Conservation (phyloP, 2,888 invertebrate genomes). For the Ichneumoninae sp. region DNA sequence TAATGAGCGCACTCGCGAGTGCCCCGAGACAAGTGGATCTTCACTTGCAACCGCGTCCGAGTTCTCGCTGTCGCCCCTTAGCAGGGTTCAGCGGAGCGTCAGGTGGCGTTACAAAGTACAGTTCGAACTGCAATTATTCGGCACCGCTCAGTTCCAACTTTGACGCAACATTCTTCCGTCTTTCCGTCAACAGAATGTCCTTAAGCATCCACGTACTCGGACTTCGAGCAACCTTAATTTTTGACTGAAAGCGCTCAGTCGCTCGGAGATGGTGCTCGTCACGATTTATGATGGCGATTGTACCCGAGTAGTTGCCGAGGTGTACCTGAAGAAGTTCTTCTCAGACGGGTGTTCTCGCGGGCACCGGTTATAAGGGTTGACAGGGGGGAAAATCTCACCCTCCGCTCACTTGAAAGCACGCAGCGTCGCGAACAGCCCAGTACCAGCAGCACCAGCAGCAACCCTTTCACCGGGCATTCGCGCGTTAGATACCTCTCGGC, state of each 20-base stretch:
- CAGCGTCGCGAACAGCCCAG: conserved; percentile 71
- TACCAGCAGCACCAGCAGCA: conserved; percentile 22
- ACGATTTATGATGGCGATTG: conserved; percentile 70
- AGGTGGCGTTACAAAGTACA: conserved; percentile 42
- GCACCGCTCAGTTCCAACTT: not conserved
- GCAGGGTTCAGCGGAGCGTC: conserved; percentile 62
- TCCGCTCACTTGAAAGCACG: conserved; percentile 65
- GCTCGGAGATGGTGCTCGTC: not conserved
- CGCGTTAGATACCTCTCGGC: conserved; percentile 28
- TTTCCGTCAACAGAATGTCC: not conserved
- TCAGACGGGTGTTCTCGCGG: conserved; percentile 46
- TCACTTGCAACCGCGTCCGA: conserved; percentile 71
- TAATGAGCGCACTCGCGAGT: conserved; percentile 79
- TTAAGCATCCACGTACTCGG: not conserved
- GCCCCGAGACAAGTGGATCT: conserved; percentile 75
- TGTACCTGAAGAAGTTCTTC: conserved; percentile 63
- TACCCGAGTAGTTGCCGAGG: conserved; percentile 58
- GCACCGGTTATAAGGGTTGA: conserved; percentile 21
- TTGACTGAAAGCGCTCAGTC: not conserved
- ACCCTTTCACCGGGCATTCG: conserved; percentile 23
- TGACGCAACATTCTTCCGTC: conserved; percentile 4
- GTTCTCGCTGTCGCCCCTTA: conserved; percentile 60
- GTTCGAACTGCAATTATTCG: conserved; percentile 47
- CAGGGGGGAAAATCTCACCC: conserved; percentile 56
- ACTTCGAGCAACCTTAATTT: not conserved